phyloP scores from a whole-genome alignment of 2,113 vertebrate species.

The Peromyscus polionotus region DNA sequence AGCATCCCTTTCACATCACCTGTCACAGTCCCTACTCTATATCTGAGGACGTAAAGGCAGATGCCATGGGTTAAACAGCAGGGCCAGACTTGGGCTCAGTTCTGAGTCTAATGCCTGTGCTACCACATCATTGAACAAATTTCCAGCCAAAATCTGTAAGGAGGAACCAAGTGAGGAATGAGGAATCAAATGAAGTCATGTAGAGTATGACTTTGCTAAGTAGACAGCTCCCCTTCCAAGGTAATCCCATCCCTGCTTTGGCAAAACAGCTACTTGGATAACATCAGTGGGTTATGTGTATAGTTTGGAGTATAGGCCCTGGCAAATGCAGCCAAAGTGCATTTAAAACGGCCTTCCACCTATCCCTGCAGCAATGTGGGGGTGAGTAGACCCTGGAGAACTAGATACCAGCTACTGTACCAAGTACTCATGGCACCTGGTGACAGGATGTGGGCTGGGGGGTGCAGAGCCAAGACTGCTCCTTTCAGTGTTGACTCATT shows the following conservation, averaged over 20 bases:
- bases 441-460: background rate
- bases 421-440: background rate
- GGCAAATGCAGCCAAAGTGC: background rate
- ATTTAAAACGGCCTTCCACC: background rate
- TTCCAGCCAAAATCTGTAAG: background rate
- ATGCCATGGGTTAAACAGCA: background rate
- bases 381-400: background rate
- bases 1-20: background rate
- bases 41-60: background rate
- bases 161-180: background rate
- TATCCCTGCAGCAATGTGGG: background rate
- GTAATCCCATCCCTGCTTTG: background rate
- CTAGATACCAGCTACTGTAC: no score
- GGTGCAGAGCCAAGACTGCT: background rate
- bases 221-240: background rate
- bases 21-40: background rate
- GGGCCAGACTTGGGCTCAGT: background rate
- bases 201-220: background rate
- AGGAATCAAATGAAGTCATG: background rate
- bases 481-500: no score
- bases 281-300: background rate
- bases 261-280: background rate
- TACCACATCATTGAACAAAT: background rate
- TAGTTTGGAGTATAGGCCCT: background rate
- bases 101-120: background rate